phyloP scores from a whole-genome alignment of 2,888 invertebrate species.

The Eupithecia subumbrata region DNA sequence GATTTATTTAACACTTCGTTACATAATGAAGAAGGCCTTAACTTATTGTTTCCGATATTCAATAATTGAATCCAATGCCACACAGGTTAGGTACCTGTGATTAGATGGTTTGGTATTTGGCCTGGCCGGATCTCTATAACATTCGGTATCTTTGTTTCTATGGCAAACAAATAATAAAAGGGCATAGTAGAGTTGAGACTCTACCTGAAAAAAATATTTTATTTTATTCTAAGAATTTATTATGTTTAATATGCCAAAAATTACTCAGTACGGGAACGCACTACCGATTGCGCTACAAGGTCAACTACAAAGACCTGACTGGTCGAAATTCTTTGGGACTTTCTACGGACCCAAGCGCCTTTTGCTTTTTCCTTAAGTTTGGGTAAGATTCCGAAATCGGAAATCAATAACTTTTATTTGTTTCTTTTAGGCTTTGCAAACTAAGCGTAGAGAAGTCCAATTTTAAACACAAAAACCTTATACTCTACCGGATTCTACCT shows the following conservation, averaged over 20 bases:
- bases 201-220: no score
- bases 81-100: no score
- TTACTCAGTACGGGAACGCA: background rate
- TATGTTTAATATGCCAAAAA: background rate
- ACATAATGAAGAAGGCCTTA: constrained; percentile 34
- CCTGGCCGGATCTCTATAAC: background rate
- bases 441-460: background rate
- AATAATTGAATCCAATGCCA: constrained; percentile 37
- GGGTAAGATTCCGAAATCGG: background rate
- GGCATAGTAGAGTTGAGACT: background rate
- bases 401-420: background rate
- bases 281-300: no score
- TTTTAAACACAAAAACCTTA: background rate
- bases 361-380: background rate
- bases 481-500: background rate
- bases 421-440: background rate
- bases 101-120: background rate
- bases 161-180: background rate
- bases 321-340: background rate
- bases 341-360: background rate
- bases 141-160: background rate
- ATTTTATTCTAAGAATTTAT: background rate
- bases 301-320: background rate
- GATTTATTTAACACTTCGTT: constrained; percentile 52
- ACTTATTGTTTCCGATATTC: constrained; percentile 47